Evolutionary conservation across 2,797 vertebrate species (phyloP).

Genomic region (Neopelma chrysocephalum): DNA sequence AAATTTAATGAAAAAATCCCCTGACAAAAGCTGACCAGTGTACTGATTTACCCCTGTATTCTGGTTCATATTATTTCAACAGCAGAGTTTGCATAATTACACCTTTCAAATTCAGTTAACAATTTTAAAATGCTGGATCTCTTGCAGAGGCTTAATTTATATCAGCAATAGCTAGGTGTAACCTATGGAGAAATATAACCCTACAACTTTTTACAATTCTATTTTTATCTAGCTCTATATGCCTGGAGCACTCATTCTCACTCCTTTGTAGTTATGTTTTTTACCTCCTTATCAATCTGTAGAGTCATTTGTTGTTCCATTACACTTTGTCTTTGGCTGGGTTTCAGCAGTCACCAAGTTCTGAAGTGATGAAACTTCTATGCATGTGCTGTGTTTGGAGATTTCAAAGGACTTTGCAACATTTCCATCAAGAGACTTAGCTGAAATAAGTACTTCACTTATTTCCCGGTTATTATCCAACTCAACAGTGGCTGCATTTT

Average conservation of each 20-base stretch:
- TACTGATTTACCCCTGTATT: neutral
- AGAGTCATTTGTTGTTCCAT: neutral
- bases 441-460: slow-evolving; percentile 14
- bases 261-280: neutral
- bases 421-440: slow-evolving; percentile 30
- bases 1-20: neutral
- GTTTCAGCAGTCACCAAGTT: neutral
- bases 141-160: neutral
- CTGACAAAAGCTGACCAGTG: neutral
- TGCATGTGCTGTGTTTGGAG: neutral
- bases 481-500: slow-evolving; percentile 42
- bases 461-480: slow-evolving; percentile 41
- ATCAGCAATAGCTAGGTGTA: neutral
- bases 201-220: neutral
- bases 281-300: slow-evolving; percentile 71
- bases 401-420: slow-evolving; percentile 36
- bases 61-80: neutral
- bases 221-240: neutral
- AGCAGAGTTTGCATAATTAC: neutral
- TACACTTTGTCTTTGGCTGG: slow-evolving; percentile 1
- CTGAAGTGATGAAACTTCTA: slow-evolving; percentile 23
- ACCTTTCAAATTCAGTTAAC: neutral
- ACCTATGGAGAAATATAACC: neutral
- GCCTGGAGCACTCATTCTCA: neutral
- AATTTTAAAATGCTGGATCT: neutral